Conservation (phyloP, 37 sponge, comb jelly and placozoan genomes). For the Petrosia ficiformis region DNA sequence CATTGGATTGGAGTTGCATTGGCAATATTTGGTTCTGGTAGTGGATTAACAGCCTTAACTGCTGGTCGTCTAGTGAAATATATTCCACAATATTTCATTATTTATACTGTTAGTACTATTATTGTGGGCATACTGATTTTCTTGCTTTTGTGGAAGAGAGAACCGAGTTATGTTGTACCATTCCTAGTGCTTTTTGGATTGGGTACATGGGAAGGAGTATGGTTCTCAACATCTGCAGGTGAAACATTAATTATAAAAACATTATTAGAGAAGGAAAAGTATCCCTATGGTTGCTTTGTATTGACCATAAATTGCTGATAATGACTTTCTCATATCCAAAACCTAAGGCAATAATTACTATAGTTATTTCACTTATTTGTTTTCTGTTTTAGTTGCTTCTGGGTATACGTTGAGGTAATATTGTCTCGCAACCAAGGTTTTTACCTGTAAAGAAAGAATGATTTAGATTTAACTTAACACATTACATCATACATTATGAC, state of each 20-base stretch:
- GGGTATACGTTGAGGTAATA: too few species aligned
- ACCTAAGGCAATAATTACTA: too few species aligned
- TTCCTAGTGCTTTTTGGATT: conserved; percentile 27
- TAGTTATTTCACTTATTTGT: too few species aligned
- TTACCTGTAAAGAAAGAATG: too few species aligned
- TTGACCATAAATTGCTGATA: too few species aligned
- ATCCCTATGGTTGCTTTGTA: not conserved
- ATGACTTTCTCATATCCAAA: too few species aligned
- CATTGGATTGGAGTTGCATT: conserved; percentile 20
- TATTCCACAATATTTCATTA: conserved; percentile 29
- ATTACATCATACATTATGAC: too few species aligned
- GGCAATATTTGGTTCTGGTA: conserved; percentile 21
- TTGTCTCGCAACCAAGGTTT: too few species aligned
- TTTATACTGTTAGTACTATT: not conserved
- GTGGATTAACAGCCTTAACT: conserved; percentile 7
- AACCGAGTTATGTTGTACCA: conserved; percentile 17
- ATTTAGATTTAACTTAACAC: too few species aligned
- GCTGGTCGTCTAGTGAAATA: conserved; percentile 32
- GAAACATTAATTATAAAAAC: not conserved
- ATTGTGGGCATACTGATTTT: conserved; percentile 17
- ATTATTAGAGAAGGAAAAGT: too few species aligned
- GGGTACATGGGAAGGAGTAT: conserved; percentile 21
- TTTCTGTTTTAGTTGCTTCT: too few species aligned
- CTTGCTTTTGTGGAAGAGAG: conserved; percentile 32
- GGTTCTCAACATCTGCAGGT: conserved; percentile 27